Percentiles rank a stretch among this genome's conserved stretches.
phyloP scores from a whole-genome alignment of 2,113 vertebrate species.

The Corapipo altera region DNA sequence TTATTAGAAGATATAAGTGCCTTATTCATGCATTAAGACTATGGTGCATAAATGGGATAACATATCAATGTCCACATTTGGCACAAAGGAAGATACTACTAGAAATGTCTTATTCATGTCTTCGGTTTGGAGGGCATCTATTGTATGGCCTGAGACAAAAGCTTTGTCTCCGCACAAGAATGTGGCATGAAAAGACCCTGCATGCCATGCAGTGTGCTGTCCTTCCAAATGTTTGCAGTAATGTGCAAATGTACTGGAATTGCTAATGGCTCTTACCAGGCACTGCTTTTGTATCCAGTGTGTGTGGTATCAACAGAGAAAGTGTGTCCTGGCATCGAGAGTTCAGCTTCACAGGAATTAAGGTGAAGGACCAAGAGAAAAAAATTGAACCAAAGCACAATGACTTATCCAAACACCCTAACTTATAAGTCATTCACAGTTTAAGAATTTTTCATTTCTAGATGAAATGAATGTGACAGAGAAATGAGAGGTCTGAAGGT shows the following conservation, averaged over 20 bases:
- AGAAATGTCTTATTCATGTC: neutral
- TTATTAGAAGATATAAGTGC: neutral
- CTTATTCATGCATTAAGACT: neutral
- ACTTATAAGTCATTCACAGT: neutral
- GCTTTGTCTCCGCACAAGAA: neutral
- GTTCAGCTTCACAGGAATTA: neutral
- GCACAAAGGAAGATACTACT: neutral
- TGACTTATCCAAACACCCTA: neutral
- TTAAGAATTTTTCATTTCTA: neutral
- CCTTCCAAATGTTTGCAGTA: neutral
- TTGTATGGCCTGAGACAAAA: neutral
- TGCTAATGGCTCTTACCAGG: neutral
- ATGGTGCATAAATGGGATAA: neutral
- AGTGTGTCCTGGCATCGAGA: fast-evolving
- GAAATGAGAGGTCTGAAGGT: neutral
- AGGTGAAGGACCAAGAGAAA: neutral
- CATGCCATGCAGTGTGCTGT: neutral
- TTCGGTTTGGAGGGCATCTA: neutral
- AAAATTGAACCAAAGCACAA: neutral
- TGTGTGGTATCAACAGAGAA: neutral
- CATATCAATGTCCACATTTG: neutral
- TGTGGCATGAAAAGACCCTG: neutral
- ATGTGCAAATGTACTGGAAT: neutral
- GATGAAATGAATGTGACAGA: neutral
- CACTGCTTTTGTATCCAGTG: neutral